Conservation (phyloP, 2,888 invertebrate genomes). For the Saturnia pavonia region DNA sequence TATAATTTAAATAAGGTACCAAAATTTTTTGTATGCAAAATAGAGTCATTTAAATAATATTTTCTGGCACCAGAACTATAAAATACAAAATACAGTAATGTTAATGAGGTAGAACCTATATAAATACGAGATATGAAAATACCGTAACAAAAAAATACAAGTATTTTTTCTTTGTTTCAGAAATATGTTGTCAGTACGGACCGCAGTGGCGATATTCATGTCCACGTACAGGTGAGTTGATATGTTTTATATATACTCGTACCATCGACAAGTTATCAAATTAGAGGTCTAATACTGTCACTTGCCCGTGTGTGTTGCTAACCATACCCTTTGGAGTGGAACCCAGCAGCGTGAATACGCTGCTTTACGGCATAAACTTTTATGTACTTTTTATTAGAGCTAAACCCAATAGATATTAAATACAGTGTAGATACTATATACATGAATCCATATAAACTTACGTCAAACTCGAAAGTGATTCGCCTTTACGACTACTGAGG, state of each 20-base stretch:
- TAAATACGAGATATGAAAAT: background rate
- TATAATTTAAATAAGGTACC: no score
- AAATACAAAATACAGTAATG: background rate
- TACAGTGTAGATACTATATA: background rate
- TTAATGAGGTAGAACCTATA: background rate
- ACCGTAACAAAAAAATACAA: constrained; percentile 4
- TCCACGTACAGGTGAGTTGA: constrained; percentile 87
- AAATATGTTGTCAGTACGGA: constrained; percentile 89
- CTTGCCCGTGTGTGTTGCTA: background rate
- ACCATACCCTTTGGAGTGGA: no score
- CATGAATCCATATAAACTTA: background rate
- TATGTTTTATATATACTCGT: background rate
- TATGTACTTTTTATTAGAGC: no score
- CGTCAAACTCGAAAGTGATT: background rate
- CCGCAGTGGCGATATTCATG: constrained; percentile 87
- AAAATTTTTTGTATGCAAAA: no score
- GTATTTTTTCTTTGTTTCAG: constrained; percentile 79
- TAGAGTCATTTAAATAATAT: no score
- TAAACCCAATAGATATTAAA: no score
- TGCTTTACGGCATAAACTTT: no score
- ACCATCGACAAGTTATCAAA: background rate
- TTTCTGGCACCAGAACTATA: no score
- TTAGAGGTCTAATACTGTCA: background rate
- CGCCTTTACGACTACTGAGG: background rate
- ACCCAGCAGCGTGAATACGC: no score